Conservation (phyloP, 2,113 vertebrate species). For the Holacanthus passer region DNA sequence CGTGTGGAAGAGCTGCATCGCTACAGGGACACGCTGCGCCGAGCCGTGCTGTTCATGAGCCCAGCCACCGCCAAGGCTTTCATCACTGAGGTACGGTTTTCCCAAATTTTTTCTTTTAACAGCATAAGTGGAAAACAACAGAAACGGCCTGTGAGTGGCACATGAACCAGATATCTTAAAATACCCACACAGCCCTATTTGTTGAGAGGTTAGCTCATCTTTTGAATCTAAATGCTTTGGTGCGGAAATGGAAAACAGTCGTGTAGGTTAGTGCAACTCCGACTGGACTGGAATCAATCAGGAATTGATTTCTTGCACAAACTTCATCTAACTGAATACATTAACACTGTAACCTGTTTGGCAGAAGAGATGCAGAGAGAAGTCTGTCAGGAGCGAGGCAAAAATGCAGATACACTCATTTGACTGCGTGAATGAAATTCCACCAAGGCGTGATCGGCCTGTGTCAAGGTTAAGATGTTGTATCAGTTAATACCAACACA, state of each 20-base stretch:
- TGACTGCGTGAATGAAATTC: too few species aligned
- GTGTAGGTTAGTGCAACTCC: not conserved
- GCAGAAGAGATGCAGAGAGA: not conserved
- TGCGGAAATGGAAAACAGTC: slow-evolving; percentile 10
- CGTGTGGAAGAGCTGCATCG: slow-evolving; percentile 96
- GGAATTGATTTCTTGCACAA: slow-evolving; percentile 7
- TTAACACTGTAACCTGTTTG: not conserved
- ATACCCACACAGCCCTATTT: not conserved
- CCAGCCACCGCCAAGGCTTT: slow-evolving; percentile 95
- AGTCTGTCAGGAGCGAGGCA: not conserved
- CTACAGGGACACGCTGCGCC: slow-evolving; percentile 94
- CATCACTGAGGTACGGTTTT: slow-evolving; percentile 90
- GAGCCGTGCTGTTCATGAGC: slow-evolving; percentile 97
- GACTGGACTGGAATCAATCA: slow-evolving; percentile 1
- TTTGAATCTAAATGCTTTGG: slow-evolving; percentile 9
- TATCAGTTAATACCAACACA: too few species aligned
- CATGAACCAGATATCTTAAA: not conserved
- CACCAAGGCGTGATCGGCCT: too few species aligned
- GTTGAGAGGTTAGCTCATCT: not conserved
- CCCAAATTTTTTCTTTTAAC: not conserved
- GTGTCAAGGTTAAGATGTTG: not conserved
- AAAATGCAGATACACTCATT: not conserved
- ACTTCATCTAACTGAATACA: not conserved
- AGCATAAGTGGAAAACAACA: not conserved
- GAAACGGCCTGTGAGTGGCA: not conserved